These are phyloP conservation scores for Clusia tigrina DNA, from an alignment of 2,888 invertebrate genomes.

Conservation along the genomic window DNA sequence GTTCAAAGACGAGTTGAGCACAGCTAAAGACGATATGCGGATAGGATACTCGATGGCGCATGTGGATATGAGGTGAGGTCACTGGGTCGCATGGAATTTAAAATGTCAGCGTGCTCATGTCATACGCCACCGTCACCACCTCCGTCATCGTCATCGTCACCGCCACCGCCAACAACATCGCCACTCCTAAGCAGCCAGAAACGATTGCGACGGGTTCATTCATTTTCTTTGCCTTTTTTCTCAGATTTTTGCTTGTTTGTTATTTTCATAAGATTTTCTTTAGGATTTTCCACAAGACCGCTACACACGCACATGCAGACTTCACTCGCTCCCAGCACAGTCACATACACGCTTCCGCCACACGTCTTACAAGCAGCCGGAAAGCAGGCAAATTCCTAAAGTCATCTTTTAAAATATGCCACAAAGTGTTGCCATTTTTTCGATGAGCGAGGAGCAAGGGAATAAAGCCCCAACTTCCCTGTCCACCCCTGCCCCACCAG, in stretches of 20 bases:
- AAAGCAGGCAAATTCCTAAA: constrained; percentile 21
- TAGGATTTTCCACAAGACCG: background rate
- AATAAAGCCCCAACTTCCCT: too few species aligned
- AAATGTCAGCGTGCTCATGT: constrained; percentile 19
- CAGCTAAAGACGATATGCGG: too few species aligned
- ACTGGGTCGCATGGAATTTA: constrained; percentile 15
- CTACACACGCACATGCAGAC: background rate
- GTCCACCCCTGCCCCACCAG: too few species aligned
- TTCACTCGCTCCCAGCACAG: background rate
- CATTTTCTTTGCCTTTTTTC: background rate
- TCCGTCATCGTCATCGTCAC: background rate
- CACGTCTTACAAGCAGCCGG: too few species aligned
- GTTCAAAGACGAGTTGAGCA: too few species aligned
- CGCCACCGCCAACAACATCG: too few species aligned
- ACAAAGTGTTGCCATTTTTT: constrained; percentile 23
- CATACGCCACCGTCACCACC: background rate
- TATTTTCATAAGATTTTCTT: constrained; percentile 21
- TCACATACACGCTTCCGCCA: background rate
- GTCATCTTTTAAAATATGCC: constrained; percentile 26
- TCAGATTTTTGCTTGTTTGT: constrained; percentile 1
- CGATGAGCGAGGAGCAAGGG: too few species aligned
- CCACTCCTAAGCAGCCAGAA: background rate
- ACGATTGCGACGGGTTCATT: background rate
- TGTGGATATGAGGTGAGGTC: constrained; percentile 13
- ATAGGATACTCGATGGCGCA: too few species aligned